Evolutionary conservation across 2,888 invertebrate genomes (phyloP), one percentile per base, ranked within the genome.

Genomic region (Smittia aterrima): DNA sequence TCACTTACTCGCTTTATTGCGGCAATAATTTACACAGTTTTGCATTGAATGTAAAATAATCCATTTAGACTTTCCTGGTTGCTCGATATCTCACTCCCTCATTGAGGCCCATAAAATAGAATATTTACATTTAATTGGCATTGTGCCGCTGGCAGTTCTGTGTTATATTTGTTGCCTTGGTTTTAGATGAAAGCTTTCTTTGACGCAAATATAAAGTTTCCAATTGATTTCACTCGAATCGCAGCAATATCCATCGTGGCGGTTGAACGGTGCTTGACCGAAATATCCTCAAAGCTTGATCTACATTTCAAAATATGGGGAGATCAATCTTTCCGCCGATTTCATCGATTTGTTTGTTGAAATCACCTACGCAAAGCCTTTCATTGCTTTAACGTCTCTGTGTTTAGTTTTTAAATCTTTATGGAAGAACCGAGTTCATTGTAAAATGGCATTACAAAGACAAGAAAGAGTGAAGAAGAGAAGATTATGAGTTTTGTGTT

Each of bases 301-400:
- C 47, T 47, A 47, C n/a, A 24, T 20, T 27, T 27, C 64, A 11
- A 24, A 18, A 24, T 24, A 24, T 13, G 24, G 11, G 13, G 64
- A 64, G 27, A 13, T 64, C 40, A 38, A 68, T 47, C 68, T 41
- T 38, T 47, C 68, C 68, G 53, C 22, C 47, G 9, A 24, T 25
- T 20, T 41, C 24, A 24, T 25, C 24, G 53, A 68, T 47, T 32
- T 47, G 47, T 47, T 47, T 47, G 16, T 38, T 66, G 16, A 22
- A 53, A 54, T 40, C 25, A 25, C 70, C 70, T 54, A 71, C 70
- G 70, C 70, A n/a, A 22, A 54, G 41, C 7, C 25, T 68, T 58
- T 68, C 38, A 68, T 68, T 40, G 41, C 18, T 47, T 47, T 47
- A 47, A 41, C 18, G 41, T 41, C 41, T 68, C 9, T 20, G 47